Evolutionary conservation across 2,888 invertebrate species (phyloP).

Genomic region (Leucoma salicis): DNA sequence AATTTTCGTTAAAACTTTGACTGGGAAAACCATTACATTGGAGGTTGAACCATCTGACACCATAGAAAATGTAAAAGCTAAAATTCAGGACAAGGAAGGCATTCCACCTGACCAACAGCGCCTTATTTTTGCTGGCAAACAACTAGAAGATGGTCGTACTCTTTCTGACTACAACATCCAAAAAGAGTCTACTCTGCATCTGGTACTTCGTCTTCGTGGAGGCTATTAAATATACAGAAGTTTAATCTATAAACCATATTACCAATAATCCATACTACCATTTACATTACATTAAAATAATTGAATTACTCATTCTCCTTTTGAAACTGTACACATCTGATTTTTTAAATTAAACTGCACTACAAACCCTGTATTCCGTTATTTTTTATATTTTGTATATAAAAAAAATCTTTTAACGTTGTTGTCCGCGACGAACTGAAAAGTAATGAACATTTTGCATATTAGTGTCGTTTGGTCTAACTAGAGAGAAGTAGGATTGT

Average conservation of each 20-base stretch:
- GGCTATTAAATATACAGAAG: slow-evolving; percentile 37
- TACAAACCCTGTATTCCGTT: too few species aligned
- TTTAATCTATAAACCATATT: too few species aligned
- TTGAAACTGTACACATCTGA: slow-evolving; percentile 49
- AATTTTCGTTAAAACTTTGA: slow-evolving; percentile 58
- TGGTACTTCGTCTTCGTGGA: slow-evolving; percentile 56
- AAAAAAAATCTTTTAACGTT: too few species aligned
- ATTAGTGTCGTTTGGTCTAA: too few species aligned
- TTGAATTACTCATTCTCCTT: too few species aligned
- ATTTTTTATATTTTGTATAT: too few species aligned
- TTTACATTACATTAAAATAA: too few species aligned
- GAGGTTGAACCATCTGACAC: slow-evolving; percentile 60
- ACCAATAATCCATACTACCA: not conserved
- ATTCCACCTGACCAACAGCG: slow-evolving; percentile 64
- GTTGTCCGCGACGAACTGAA: too few species aligned
- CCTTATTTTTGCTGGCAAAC: slow-evolving; percentile 59
- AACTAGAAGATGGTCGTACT: slow-evolving; percentile 58
- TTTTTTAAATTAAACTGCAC: too few species aligned
- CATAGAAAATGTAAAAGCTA: slow-evolving; percentile 61
- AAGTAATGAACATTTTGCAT: too few species aligned
- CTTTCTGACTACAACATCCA: slow-evolving; percentile 62
- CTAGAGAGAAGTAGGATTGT: too few species aligned
- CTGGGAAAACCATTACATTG: slow-evolving; percentile 58
- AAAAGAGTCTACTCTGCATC: slow-evolving; percentile 56
- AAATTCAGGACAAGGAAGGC: slow-evolving; percentile 63